phyloP scores from a whole-genome alignment of 2,888 invertebrate genomes.

The Spodoptera picta region DNA sequence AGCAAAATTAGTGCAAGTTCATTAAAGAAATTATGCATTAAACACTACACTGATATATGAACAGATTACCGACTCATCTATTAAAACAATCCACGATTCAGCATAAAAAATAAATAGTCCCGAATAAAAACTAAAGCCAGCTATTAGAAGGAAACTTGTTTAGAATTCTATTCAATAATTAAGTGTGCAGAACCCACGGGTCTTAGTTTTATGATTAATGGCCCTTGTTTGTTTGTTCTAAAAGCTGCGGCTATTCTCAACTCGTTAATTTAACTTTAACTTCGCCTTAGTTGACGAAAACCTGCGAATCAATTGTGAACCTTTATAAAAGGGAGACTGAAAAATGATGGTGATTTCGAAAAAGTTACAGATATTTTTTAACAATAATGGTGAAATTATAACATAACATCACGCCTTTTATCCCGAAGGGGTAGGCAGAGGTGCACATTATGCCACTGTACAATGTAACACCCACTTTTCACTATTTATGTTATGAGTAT shows the following conservation, averaged over 20 bases:
- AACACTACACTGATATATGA: too few species aligned
- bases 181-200: conserved; percentile 59
- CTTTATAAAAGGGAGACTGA: conserved; percentile 20
- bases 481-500: too few species aligned
- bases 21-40: too few species aligned
- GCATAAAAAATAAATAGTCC: neutral
- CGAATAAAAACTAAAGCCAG: conserved; percentile 24
- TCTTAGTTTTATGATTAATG: conserved; percentile 67
- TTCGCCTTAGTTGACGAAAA: conserved; percentile 53
- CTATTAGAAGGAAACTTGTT: conserved; percentile 45
- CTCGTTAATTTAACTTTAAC: conserved; percentile 63
- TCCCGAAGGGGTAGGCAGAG: too few species aligned
- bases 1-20: too few species aligned
- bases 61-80: too few species aligned
- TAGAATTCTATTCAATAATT: conserved; percentile 61
- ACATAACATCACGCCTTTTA: too few species aligned
- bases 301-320: conserved; percentile 51
- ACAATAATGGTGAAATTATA: too few species aligned
- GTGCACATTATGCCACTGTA: too few species aligned
- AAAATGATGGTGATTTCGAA: conserved; percentile 23
- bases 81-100: conserved; percentile 6
- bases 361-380: too few species aligned
- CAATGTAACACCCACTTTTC: too few species aligned
- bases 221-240: conserved; percentile 59
- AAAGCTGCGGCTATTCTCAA: conserved; percentile 57